phyloP scores from a whole-genome alignment of 2,113 vertebrate genomes.

The Heptranchias perlo region DNA sequence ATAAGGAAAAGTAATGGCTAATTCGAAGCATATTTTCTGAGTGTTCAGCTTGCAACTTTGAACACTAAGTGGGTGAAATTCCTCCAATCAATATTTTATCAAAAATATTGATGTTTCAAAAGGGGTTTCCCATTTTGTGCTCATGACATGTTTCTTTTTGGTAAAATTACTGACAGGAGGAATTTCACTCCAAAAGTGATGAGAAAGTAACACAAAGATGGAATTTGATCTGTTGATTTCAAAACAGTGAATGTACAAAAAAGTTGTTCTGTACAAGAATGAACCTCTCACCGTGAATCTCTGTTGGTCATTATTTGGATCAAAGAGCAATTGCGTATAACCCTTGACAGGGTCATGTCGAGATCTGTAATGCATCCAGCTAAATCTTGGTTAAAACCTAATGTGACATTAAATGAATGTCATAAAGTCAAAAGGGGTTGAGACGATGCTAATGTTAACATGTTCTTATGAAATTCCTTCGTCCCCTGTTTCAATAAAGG shows the following conservation, averaged over 20 bases:
- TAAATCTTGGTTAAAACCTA: background rate
- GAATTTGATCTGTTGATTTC: constrained; percentile 17
- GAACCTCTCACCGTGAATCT: background rate
- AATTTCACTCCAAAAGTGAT: background rate
- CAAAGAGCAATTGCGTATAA: background rate
- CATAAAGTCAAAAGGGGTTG: background rate
- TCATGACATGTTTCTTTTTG: background rate
- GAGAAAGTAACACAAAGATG: background rate
- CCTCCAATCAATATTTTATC: background rate
- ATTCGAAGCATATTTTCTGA: background rate
- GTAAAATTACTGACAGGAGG: constrained; percentile 6
- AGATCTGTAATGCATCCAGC: background rate
- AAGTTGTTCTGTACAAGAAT: background rate
- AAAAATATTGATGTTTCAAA: background rate
- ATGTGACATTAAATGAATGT: background rate
- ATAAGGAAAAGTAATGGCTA: background rate
- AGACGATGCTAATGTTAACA: background rate
- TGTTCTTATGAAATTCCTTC: background rate
- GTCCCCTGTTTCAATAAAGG: background rate
- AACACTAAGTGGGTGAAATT: background rate
- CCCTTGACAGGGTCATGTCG: background rate
- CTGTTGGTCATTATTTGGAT: background rate
- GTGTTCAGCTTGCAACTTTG: background rate
- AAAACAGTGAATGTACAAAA: background rate
- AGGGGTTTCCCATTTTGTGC: background rate